A percentile compares a stretch with the other conserved stretches of the same genome.
These are phyloP conservation scores for Macrosteles quadrilineatus DNA, from an alignment of 1,140 invertebrate species.

Conservation along the genomic window DNA sequence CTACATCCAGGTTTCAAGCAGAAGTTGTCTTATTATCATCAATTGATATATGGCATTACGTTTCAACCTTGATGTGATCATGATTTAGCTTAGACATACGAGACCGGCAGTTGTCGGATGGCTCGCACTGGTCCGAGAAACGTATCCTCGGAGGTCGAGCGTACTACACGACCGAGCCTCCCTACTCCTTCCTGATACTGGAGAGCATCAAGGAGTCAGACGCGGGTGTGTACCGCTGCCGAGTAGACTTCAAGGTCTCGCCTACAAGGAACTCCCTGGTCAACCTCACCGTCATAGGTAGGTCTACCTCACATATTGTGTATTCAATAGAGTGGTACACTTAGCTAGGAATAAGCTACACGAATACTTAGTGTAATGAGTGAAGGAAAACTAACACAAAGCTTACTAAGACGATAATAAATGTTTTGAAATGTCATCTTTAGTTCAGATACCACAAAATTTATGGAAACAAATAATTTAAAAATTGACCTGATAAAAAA, in stretches of 20 bases:
- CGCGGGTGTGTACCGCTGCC: conserved; percentile 71
- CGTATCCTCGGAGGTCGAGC: conserved; percentile 55
- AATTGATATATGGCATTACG: no score
- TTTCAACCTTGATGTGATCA: no score
- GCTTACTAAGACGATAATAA: no score
- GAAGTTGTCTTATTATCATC: no score
- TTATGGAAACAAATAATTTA: not conserved
- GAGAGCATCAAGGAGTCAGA: conserved; percentile 64
- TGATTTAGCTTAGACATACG: conserved; percentile 81
- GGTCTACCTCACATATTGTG: conserved; percentile 48
- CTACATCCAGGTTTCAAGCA: no score
- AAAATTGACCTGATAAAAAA: no score
- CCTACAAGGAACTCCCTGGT: conserved; percentile 78
- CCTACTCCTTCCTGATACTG: conserved; percentile 62
- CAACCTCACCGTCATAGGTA: conserved; percentile 78
- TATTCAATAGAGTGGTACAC: no score
- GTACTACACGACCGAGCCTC: conserved; percentile 55
- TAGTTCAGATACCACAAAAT: not conserved
- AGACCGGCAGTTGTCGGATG: conserved; percentile 71
- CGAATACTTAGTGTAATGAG: no score
- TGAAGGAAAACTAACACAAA: no score
- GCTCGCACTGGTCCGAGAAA: conserved; percentile 56
- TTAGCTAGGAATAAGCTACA: no score
- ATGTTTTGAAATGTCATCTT: no score
- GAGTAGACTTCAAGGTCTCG: conserved; percentile 77